Conservation (phyloP, 1,140 invertebrate genomes). For the Lepidurus arcticus region DNA sequence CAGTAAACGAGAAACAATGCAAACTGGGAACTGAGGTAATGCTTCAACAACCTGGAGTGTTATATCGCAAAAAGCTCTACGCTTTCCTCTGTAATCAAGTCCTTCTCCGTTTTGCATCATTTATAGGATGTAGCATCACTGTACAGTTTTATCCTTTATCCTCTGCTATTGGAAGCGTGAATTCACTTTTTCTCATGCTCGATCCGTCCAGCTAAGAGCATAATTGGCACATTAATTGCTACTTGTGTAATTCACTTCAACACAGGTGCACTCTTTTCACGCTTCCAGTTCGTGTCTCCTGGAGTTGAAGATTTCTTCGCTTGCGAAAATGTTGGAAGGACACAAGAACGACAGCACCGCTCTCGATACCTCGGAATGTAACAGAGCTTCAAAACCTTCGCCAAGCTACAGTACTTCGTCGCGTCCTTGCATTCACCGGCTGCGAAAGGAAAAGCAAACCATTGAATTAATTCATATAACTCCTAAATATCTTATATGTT, state of each 20-base stretch:
- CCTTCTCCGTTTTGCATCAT: neutral
- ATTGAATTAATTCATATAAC: neutral
- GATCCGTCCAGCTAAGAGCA: constrained; percentile 12
- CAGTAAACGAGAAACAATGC: neutral
- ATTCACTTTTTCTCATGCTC: neutral
- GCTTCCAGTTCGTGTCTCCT: neutral
- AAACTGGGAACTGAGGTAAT: constrained; percentile 19
- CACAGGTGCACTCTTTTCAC: neutral
- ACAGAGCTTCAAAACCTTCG: constrained; percentile 75
- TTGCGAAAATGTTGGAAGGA: constrained; percentile 23
- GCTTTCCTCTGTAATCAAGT: neutral
- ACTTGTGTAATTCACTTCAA: neutral
- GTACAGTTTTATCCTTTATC: neutral
- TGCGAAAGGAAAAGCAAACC: constrained; percentile 45
- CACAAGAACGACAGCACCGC: constrained; percentile 77
- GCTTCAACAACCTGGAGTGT: constrained; percentile 12
- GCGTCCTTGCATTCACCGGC: constrained; percentile 66
- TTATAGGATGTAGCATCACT: neutral
- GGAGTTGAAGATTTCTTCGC: neutral
- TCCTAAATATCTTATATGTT: neutral
- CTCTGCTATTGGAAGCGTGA: neutral
- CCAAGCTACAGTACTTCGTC: constrained; percentile 70
- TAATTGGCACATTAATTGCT: constrained; percentile 14
- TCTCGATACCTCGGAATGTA: constrained; percentile 68
- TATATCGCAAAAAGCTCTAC: neutral